These are phyloP conservation scores for human (Homo sapiens) DNA, from an alignment of 2,113 vertebrate species.

Conservation along the genomic window DNA sequence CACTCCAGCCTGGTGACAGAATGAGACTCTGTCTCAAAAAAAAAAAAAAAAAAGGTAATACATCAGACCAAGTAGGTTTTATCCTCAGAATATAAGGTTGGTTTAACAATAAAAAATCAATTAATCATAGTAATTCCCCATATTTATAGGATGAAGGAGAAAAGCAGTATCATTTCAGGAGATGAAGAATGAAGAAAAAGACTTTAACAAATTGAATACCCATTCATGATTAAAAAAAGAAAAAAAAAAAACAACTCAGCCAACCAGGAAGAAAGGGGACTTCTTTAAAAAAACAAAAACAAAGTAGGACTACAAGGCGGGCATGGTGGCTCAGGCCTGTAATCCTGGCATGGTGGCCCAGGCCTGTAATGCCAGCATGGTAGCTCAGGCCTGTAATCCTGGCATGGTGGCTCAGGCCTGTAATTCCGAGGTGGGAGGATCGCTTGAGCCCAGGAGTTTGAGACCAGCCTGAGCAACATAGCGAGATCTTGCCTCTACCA, in stretches of 20 bases:
- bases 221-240: not conserved
- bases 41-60: not conserved
- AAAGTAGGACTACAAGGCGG: not conserved
- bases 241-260: not conserved
- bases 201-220: not conserved
- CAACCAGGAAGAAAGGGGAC: not conserved
- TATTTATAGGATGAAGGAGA: not conserved
- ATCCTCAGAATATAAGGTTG: not conserved
- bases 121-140: not conserved
- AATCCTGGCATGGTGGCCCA: too few species aligned
- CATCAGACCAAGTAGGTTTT: not conserved
- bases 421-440: not conserved
- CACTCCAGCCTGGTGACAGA: too few species aligned
- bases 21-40: too few species aligned
- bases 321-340: too few species aligned
- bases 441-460: not conserved
- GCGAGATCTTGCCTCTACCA: not conserved
- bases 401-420: too few species aligned
- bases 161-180: conserved; percentile 5
- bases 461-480: not conserved
- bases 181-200: not conserved
- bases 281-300: not conserved
- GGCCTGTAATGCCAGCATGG: too few species aligned
- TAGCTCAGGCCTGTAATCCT: too few species aligned
- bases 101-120: not conserved